A percentile compares a stretch with the other conserved stretches of the same genome.
Conservation (phyloP, 2,888 invertebrate species). For the Dynastes maya region DNA sequence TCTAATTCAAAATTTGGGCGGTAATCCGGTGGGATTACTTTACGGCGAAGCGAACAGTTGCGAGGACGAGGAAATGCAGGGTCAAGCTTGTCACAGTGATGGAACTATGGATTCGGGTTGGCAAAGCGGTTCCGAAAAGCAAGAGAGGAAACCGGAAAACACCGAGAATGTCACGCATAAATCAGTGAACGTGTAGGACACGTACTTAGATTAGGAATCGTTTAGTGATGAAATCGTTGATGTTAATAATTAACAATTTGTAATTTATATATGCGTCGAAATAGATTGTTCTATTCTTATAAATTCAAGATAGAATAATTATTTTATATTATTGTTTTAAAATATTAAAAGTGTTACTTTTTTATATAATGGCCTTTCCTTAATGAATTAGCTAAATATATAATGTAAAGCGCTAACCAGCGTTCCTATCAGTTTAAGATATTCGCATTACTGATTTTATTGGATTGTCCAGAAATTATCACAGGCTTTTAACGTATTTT, state of each 20-base stretch:
- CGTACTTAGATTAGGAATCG: conserved; percentile 26
- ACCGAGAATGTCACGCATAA: conserved; percentile 60
- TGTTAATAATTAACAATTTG: conserved; percentile 45
- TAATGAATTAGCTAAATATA: background rate
- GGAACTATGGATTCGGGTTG: conserved; percentile 80
- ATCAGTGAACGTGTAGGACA: conserved; percentile 65
- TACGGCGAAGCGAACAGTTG: conserved; percentile 68
- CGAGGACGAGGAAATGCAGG: conserved; percentile 67
- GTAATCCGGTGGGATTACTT: conserved; percentile 69
- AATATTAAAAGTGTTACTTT: conserved; percentile 50
- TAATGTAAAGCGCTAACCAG: background rate
- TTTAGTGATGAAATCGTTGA: conserved; percentile 47
- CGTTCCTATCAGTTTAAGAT: too few species aligned
- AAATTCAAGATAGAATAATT: conserved; percentile 51
- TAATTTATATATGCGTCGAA: conserved; percentile 51
- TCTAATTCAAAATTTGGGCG: conserved; percentile 71
- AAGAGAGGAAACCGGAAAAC: conserved; percentile 66
- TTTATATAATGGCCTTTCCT: conserved; percentile 16
- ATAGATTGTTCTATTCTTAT: conserved; percentile 53
- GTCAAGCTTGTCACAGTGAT: conserved; percentile 68
- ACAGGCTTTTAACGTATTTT: too few species aligned
- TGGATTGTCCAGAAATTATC: too few species aligned
- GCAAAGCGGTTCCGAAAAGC: conserved; percentile 80
- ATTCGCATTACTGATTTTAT: too few species aligned
- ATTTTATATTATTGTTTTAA: conserved; percentile 52